These are phyloP conservation scores for Euzophera pinguis DNA, from an alignment of 2,888 invertebrate genomes.

Conservation along the genomic window DNA sequence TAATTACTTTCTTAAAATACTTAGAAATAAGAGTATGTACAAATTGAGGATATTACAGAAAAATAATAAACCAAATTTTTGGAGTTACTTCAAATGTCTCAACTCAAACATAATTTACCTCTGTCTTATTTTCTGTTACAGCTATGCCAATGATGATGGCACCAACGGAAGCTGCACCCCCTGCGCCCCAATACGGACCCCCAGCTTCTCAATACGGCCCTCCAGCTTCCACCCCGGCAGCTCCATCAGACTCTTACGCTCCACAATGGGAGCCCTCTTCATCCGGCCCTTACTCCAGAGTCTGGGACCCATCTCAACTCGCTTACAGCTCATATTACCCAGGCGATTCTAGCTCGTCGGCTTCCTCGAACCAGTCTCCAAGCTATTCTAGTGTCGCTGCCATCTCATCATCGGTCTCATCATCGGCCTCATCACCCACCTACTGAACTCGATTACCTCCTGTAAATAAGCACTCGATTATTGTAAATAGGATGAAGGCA, in stretches of 20 bases:
- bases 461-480: conserved; percentile 33
- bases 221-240: conserved; percentile 73
- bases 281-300: conserved; percentile 88
- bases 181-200: conserved; percentile 84
- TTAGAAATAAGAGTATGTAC: no score
- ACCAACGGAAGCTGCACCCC: conserved; percentile 80
- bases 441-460: conserved; percentile 52
- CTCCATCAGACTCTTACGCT: conserved; percentile 86
- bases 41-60: no score
- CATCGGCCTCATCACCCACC: conserved; percentile 51
- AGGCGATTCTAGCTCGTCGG: conserved; percentile 78
- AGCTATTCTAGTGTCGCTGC: conserved; percentile 73
- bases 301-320: conserved; percentile 86
- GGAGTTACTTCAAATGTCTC: no score
- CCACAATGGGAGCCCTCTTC: conserved; percentile 85
- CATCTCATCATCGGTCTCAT: conserved; percentile 56
- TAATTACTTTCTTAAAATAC: no score
- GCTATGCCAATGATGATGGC: conserved; percentile 87
- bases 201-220: conserved; percentile 81
- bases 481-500: conserved; percentile 58
- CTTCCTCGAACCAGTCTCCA: conserved; percentile 77
- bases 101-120: no score
- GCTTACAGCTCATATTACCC: conserved; percentile 87
- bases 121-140: conserved; percentile 32
- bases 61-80: no score